These are phyloP conservation scores for Euthynnus affinis DNA, from an alignment of 2,797 vertebrate species.

Conservation along the genomic window DNA sequence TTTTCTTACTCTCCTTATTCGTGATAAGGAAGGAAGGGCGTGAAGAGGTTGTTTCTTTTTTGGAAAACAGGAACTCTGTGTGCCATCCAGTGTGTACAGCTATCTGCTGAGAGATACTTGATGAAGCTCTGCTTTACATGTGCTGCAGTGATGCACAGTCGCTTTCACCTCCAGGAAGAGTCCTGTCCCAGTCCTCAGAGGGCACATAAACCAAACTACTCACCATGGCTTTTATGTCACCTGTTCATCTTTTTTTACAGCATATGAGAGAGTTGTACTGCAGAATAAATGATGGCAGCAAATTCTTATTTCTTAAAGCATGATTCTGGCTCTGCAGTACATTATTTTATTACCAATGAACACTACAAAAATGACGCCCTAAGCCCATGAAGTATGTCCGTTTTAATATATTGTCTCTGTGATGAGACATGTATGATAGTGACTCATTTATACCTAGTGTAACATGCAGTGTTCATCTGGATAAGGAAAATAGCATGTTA, in stretches of 20 bases:
- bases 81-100: background rate
- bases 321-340: background rate
- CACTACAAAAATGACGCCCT: too few relatives aligned
- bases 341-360: background rate
- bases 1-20: slow-evolving; percentile 5
- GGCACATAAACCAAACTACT: background rate
- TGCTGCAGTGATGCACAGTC: background rate
- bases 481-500: background rate
- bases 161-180: slow-evolving; percentile 3
- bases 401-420: background rate
- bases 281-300: background rate
- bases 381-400: background rate
- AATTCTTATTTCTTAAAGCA: background rate
- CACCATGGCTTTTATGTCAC: slow-evolving; percentile 14
- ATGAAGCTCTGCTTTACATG: background rate
- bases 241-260: slow-evolving; percentile 7
- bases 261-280: background rate
- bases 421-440: background rate
- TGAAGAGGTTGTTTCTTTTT: slow-evolving; percentile 12
- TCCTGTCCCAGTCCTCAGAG: background rate
- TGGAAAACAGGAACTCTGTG: slow-evolving; percentile 10
- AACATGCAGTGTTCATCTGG: background rate
- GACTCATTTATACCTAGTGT: background rate
- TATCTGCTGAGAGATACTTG: background rate
- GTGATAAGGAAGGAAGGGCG: slow-evolving; percentile 29